Percentiles rank a stretch among this genome's conserved stretches.
Conservation (phyloP, 1,140 invertebrate genomes). For the Leptoteleia sp. region DNA sequence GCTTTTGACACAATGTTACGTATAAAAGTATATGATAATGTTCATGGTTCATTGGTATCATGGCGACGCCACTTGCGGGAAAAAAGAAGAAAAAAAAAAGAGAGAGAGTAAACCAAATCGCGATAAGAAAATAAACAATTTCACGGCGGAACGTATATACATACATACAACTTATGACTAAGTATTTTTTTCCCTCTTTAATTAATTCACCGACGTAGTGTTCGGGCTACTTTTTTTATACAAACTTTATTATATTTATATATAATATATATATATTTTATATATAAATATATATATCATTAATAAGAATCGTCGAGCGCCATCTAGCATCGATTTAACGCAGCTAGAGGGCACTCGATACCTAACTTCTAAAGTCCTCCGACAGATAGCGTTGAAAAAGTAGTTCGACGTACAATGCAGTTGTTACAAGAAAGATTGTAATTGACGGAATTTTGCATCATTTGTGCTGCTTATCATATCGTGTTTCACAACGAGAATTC, state of each 20-base stretch:
- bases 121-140: slow-evolving; percentile 55
- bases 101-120: slow-evolving; percentile 16
- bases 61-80: slow-evolving; percentile 9
- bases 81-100: no score
- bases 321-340: background rate
- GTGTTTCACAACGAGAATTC: slow-evolving; percentile 1
- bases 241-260: slow-evolving; percentile 20
- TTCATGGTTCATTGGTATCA: slow-evolving; percentile 39
- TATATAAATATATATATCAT: background rate
- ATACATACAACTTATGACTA: slow-evolving; percentile 58
- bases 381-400: slow-evolving; percentile 5
- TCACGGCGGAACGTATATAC: slow-evolving; percentile 52
- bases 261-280: background rate
- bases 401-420: slow-evolving; percentile 25
- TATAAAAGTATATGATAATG: slow-evolving; percentile 58
- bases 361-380: background rate
- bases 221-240: slow-evolving; percentile 23
- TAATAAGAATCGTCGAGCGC: background rate
- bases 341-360: slow-evolving; percentile 1
- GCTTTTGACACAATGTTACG: slow-evolving; percentile 26
- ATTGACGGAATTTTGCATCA: slow-evolving; percentile 12
- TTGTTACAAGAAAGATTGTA: slow-evolving; percentile 21
- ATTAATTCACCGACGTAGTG: slow-evolving; percentile 17
- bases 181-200: slow-evolving; percentile 2
- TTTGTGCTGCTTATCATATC: slow-evolving; percentile 22